Evolutionary conservation across 1,140 invertebrate genomes (phyloP).

Genomic region (Macrobrachium rosenbergii): DNA sequence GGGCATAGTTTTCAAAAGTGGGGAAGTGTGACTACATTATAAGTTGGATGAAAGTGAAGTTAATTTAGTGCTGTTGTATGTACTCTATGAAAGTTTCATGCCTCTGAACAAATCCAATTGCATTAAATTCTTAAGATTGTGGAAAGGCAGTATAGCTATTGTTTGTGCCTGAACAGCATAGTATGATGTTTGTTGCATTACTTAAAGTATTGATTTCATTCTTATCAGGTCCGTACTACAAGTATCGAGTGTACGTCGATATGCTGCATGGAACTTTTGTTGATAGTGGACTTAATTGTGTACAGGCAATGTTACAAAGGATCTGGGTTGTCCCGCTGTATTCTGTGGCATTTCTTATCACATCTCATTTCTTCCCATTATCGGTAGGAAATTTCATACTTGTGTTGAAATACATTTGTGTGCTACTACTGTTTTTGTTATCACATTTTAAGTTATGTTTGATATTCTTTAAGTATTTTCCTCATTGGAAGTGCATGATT

Average conservation of each 20-base stretch:
- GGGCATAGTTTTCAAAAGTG: no score
- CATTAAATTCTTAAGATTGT: no score
- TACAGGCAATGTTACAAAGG: conserved; percentile 76
- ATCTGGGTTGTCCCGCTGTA: conserved; percentile 80
- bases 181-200: neutral
- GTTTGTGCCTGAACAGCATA: neutral
- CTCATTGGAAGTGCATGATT: no score
- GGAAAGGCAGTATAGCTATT: neutral
- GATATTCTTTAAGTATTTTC: no score
- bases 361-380: conserved; percentile 80
- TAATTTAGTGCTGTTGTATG: no score
- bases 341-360: conserved; percentile 78
- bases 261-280: conserved; percentile 80
- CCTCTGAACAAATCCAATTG: no score
- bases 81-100: no score
- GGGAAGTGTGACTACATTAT: no score
- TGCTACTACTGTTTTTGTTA: no score
- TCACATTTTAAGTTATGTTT: no score
- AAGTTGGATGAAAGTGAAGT: no score
- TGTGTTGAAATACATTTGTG: no score
- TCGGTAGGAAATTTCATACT: conserved; percentile 74
- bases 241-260: conserved; percentile 87
- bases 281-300: conserved; percentile 76
- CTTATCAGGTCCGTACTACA: conserved; percentile 86
- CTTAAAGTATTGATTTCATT: neutral